phyloP scores from a whole-genome alignment of 2,797 vertebrate genomes.

The Zenarchopterus dispar region DNA sequence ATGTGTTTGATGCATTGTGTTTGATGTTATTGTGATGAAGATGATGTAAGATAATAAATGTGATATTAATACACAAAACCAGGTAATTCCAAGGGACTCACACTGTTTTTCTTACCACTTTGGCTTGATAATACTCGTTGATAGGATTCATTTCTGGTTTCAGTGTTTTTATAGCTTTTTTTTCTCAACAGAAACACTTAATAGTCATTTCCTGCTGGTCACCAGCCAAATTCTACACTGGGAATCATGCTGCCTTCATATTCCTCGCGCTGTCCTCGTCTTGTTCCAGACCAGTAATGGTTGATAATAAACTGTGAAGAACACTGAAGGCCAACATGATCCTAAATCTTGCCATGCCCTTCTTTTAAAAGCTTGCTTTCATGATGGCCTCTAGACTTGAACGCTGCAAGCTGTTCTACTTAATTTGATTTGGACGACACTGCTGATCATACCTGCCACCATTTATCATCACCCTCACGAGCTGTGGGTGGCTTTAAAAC shows the following conservation, averaged over 20 bases:
- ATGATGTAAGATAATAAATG: too few relatives aligned
- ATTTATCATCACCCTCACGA: neutral
- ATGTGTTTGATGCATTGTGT: too few relatives aligned
- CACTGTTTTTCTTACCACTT: too few relatives aligned
- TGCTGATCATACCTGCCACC: conserved; percentile 9
- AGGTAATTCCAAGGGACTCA: too few relatives aligned
- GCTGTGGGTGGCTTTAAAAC: conserved; percentile 12
- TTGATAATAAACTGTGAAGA: conserved; percentile 53
- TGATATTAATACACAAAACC: too few relatives aligned
- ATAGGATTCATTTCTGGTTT: neutral
- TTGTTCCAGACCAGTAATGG: conserved; percentile 45
- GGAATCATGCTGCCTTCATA: conserved; percentile 33
- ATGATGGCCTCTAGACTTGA: conserved; percentile 10
- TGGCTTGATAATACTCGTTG: neutral
- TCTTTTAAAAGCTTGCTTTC: conserved; percentile 13
- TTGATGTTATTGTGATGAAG: too few relatives aligned
- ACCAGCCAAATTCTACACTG: conserved; percentile 41
- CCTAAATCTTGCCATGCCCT: conserved; percentile 3
- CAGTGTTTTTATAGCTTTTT: too few relatives aligned
- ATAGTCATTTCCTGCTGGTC: neutral
- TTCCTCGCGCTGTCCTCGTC: conserved; percentile 52
- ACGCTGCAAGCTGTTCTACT: neutral
- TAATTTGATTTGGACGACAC: conserved; percentile 7
- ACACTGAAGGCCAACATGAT: conserved; percentile 23
- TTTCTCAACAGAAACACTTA: too few relatives aligned